Evolutionary conservation across 2,113 vertebrate species (phyloP).

Genomic region (Aspiorhynchus laticeps): DNA sequence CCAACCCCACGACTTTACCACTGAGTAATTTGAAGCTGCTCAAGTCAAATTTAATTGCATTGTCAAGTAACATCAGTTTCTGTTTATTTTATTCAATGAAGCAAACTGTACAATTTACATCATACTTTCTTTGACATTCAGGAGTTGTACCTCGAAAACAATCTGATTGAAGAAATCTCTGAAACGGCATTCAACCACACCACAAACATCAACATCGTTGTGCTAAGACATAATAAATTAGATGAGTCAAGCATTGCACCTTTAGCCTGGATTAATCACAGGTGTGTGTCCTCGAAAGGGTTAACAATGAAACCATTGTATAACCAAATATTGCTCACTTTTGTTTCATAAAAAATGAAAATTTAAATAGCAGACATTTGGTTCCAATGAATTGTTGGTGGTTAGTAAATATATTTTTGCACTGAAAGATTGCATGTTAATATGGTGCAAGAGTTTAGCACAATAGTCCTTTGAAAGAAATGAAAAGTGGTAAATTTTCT

Average conservation of each 20-base stretch:
- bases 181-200: constrained; percentile 89
- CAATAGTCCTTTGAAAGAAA: background rate
- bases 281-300: constrained; percentile 73
- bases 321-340: background rate
- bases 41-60: background rate
- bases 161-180: constrained; percentile 94
- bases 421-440: no score
- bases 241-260: constrained; percentile 91
- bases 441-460: background rate
- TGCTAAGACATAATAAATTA: constrained; percentile 88
- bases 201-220: constrained; percentile 85
- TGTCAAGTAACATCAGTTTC: background rate
- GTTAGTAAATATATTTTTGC: no score
- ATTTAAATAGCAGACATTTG: background rate
- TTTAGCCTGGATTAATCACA: constrained; percentile 92
- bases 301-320: background rate
- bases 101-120: background rate
- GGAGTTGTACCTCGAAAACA: constrained; percentile 94
- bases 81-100: background rate
- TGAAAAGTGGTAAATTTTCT: background rate
- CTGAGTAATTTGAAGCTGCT: background rate
- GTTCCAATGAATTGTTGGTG: background rate
- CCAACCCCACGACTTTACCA: background rate
- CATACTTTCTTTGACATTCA: constrained; percentile 61
- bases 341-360: background rate